phyloP scores from a whole-genome alignment of 2,113 vertebrate species.

The Oriolus oriolus region DNA sequence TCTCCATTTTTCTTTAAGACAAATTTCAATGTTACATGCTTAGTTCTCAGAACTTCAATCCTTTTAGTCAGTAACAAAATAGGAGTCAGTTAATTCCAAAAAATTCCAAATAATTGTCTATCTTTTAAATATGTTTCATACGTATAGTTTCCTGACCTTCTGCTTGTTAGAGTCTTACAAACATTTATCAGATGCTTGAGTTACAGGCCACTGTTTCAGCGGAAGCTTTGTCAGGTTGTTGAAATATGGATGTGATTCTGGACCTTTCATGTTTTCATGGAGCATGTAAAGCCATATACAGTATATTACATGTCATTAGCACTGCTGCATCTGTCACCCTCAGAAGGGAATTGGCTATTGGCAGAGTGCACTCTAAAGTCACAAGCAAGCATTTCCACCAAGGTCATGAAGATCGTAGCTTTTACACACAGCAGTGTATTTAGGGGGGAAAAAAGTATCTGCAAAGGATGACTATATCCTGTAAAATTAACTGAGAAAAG shows the following conservation, averaged over 20 bases:
- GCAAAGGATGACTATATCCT: background rate
- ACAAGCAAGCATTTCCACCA: background rate
- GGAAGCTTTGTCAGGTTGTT: background rate
- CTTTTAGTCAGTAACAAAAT: background rate
- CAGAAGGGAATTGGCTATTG: background rate
- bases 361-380: background rate
- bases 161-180: background rate
- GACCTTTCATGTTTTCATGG: background rate
- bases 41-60: background rate
- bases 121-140: background rate
- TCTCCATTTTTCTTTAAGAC: background rate
- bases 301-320: background rate
- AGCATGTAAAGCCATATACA: background rate
- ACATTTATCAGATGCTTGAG: background rate
- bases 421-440: background rate
- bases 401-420: background rate
- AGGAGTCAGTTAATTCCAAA: background rate
- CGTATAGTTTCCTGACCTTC: background rate
- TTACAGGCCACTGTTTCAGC: background rate
- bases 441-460: background rate
- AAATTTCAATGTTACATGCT: constrained; percentile 18
- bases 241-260: background rate
- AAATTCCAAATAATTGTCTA: background rate
- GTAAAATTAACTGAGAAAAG: background rate
- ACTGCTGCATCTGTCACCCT: background rate